Evolutionary conservation across 2,797 vertebrate species (phyloP).

Genomic region (Carcharodon carcharias): DNA sequence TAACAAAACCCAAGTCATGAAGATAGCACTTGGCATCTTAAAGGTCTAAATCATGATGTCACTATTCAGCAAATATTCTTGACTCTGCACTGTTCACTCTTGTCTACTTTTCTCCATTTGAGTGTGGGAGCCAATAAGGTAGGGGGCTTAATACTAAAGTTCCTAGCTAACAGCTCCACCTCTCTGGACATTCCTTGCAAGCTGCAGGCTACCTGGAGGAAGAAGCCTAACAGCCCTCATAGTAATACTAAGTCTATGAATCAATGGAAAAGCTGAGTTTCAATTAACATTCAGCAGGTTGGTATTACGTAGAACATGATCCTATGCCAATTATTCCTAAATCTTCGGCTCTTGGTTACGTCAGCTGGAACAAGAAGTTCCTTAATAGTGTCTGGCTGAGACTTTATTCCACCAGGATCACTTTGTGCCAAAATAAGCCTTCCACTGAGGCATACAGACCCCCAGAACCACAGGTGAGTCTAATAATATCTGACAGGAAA

Average conservation of each 20-base stretch:
- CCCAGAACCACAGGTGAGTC: conserved; percentile 34
- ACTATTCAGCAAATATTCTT: not conserved
- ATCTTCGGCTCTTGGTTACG: conserved; percentile 32
- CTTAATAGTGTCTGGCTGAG: conserved; percentile 30
- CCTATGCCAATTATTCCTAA: conserved; percentile 29
- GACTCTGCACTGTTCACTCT: not conserved
- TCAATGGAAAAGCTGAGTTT: conserved; percentile 38
- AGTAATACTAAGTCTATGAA: conserved; percentile 31
- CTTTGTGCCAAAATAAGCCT: conserved; percentile 33
- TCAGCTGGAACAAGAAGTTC: conserved; percentile 36
- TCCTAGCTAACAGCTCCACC: conserved; percentile 9
- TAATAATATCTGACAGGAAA: conserved; percentile 36
- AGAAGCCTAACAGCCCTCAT: not conserved
- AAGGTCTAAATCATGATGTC: conserved; percentile 18
- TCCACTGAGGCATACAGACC: conserved; percentile 10
- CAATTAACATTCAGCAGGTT: conserved; percentile 37
- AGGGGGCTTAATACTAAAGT: not conserved
- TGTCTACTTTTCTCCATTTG: not conserved
- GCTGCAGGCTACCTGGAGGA: conserved; percentile 10
- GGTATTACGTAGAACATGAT: conserved; percentile 36
- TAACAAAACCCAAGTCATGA: not conserved
- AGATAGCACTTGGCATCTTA: not conserved
- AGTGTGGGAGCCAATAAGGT: not conserved
- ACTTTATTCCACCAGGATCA: conserved; percentile 33
- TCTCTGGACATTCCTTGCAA: not conserved